Percentiles rank a stretch among this genome's conserved stretches.
phyloP scores from a whole-genome alignment of 1,140 invertebrate genomes.

The Akabosia matsudoensis region DNA sequence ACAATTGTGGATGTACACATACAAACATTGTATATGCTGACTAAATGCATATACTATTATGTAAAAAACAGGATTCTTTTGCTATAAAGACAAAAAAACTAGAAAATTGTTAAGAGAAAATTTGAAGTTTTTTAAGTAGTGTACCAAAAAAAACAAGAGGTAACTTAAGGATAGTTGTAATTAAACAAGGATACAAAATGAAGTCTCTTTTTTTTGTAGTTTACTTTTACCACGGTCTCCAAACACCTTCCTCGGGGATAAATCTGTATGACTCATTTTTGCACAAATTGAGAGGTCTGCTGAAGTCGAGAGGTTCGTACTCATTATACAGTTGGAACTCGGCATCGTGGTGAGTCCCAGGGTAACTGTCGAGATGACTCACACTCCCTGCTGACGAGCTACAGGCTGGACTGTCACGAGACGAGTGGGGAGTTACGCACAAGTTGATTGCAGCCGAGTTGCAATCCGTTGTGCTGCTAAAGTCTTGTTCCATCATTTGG shows the following conservation, averaged over 20 bases:
- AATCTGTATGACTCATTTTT: constrained; percentile 31
- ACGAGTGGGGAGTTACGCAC: constrained; percentile 4
- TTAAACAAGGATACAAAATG: background rate
- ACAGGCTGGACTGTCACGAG: constrained; percentile 9
- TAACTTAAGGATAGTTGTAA: background rate
- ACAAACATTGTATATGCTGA: background rate
- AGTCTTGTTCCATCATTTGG: constrained; percentile 17
- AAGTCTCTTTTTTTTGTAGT: background rate
- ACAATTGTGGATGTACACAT: background rate
- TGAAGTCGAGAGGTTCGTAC: constrained; percentile 33
- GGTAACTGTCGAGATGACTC: constrained; percentile 2
- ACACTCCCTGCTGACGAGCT: constrained; percentile 13
- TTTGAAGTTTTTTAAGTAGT: background rate
- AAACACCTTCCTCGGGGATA: constrained; percentile 29
- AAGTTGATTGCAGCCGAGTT: constrained; percentile 14
- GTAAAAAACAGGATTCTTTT: background rate
- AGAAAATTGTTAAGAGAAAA: background rate
- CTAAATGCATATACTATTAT: background rate
- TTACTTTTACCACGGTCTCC: constrained; percentile 36
- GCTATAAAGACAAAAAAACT: background rate
- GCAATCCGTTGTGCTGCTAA: background rate
- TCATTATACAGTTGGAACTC: constrained; percentile 25
- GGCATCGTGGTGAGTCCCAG: background rate
- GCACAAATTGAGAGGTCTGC: constrained; percentile 31
- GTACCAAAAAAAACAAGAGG: background rate